Conservation (phyloP, 2,113 vertebrate species). For the Chloropsis hardwickii region DNA sequence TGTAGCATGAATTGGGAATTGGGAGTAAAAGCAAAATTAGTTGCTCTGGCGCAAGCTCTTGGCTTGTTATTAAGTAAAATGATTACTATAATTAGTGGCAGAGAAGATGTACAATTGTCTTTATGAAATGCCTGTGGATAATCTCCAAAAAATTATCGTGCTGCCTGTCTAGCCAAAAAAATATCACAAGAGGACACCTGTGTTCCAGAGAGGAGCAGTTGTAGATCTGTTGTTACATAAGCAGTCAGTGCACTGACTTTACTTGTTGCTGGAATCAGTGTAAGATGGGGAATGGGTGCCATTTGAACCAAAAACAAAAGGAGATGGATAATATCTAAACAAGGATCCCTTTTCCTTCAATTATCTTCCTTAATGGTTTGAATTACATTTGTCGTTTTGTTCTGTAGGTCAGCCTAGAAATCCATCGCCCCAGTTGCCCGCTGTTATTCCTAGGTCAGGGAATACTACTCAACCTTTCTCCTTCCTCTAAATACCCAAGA, state of each 20-base stretch:
- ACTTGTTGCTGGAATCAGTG: neutral
- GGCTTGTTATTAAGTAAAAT: conserved; percentile 9
- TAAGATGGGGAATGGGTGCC: neutral
- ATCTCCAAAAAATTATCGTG: conserved; percentile 2
- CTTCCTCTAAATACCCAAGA: neutral
- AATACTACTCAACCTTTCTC: neutral
- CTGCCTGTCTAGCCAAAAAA: conserved; percentile 4
- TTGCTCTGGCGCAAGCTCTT: neutral
- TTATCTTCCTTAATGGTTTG: neutral
- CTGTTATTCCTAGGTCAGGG: neutral
- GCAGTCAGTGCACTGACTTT: neutral
- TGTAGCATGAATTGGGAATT: neutral
- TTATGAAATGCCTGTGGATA: neutral
- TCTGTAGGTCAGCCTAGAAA: neutral
- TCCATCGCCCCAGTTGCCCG: neutral
- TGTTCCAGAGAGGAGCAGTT: neutral
- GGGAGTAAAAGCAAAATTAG: conserved; percentile 6
- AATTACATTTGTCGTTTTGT: neutral
- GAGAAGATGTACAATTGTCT: neutral
- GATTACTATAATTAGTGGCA: conserved; percentile 39
- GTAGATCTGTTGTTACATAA: neutral
- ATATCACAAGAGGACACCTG: conserved; percentile 1
- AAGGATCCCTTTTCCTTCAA: neutral
- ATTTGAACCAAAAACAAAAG: neutral
- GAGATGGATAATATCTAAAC: neutral